Evolutionary conservation across 2,888 invertebrate species (phyloP).

Genomic region (Cephus runcator): DNA sequence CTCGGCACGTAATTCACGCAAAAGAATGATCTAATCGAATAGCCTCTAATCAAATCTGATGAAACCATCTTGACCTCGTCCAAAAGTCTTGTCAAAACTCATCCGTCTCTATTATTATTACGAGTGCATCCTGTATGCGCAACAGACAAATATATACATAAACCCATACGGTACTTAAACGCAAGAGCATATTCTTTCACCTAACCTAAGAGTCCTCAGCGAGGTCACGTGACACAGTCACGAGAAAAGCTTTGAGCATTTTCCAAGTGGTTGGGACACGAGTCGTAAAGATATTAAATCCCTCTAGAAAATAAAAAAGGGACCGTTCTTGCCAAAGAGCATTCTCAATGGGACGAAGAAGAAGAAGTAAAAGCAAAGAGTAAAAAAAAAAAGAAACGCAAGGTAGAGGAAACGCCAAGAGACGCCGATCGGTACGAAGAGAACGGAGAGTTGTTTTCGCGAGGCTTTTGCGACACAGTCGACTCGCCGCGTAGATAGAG

Average conservation of each 20-base stretch:
- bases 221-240: not conserved
- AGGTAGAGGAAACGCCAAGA: not conserved
- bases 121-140: no score
- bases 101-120: no score
- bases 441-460: slow-evolving; percentile 16
- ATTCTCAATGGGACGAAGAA: not conserved
- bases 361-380: not conserved
- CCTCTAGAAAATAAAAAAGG: not conserved
- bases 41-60: no score
- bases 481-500: slow-evolving; percentile 11
- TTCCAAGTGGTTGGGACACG: not conserved
- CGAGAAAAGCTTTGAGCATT: not conserved
- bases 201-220: not conserved
- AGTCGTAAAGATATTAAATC: not conserved
- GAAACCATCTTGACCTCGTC: no score
- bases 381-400: not conserved
- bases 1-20: no score
- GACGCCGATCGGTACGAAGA: slow-evolving; percentile 8
- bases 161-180: no score
- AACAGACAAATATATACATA: no score
- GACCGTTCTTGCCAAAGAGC: not conserved
- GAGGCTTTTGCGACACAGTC: slow-evolving; percentile 15
- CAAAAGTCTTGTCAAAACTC: no score
- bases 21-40: no score
- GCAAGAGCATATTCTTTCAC: no score